Evolutionary conservation across 2,797 vertebrate species (phyloP), one percentile per base, ranked within the genome.

Genomic region (Spinus olivaceus): DNA sequence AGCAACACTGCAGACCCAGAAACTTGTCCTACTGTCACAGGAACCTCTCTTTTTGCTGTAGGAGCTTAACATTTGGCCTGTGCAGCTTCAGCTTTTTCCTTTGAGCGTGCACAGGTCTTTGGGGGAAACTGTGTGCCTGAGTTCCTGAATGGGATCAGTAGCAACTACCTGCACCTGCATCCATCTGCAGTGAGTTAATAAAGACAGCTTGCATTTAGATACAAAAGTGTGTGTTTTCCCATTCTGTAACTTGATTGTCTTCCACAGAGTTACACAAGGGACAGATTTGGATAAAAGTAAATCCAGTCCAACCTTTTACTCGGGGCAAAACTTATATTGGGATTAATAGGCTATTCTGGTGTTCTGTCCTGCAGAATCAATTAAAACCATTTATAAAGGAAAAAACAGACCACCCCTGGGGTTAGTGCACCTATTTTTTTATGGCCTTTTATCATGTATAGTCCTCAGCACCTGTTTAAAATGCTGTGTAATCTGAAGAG

Each of bases 171-270:
- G 50, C 80, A 88, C 81, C 93, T 95, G 86, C 42, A 33, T 71
- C 78, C 90, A 87, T 93, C 92, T 96, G 86, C 78, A 90, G 56
- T 25, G 71, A 92, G 56, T 88, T 88, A 93, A 95, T 51, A 86
- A 81, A 90, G 51, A 76, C 18, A 79, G 22, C 57, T 70, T 80
- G 59, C 64, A 46, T 81, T 88, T 70, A 84, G 71, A 51, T 87
- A 33, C 53, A 69, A 71, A 90, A 67, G 51, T 17, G 6, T 77
- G 8, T 10, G 22, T 92, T 95, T 95, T 95, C 88, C 90, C 86
- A 90, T 88, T 71, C 67, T 92, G 67, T 88, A 92, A 94, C n/a
- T 67, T 64, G 85, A 65, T 91, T 92, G 64, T 67, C 74, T 95
- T 95, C 67, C 89, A 82, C 74, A 77, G 67, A 80, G 73, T 50